Evolutionary conservation across 2,888 invertebrate genomes (phyloP).

Genomic region (Tipula unca): DNA sequence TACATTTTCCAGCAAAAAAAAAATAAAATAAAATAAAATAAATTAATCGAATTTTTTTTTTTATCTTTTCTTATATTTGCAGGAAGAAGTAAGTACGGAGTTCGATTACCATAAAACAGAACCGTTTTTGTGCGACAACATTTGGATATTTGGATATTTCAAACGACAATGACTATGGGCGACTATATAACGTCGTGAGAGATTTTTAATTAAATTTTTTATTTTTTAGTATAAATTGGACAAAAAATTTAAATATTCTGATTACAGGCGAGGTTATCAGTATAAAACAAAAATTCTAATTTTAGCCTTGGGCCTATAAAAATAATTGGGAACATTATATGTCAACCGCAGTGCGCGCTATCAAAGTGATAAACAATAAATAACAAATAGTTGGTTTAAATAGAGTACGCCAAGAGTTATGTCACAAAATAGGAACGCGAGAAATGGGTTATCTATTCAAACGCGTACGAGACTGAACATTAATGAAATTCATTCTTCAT

Average conservation of each 20-base stretch:
- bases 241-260: not conserved
- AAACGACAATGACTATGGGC: not conserved
- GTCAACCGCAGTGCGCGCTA: too few species aligned
- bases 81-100: not conserved
- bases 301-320: too few species aligned
- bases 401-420: too few species aligned
- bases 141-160: not conserved
- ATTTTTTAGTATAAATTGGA: not conserved
- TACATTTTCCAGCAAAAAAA: not conserved
- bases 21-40: not conserved
- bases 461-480: too few species aligned
- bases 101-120: not conserved
- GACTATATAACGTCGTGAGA: not conserved
- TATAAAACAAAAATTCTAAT: too few species aligned
- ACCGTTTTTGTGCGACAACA: not conserved
- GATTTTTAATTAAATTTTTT: not conserved
- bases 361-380: too few species aligned
- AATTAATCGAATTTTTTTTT: not conserved
- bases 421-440: too few species aligned
- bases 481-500: too few species aligned
- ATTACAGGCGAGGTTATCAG: too few species aligned
- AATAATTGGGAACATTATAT: too few species aligned
- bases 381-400: too few species aligned
- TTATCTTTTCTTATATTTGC: not conserved
- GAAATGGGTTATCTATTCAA: too few species aligned